These are phyloP conservation scores for Petromus typicus DNA, from an alignment of 2,113 vertebrate species.

Conservation along the genomic window DNA sequence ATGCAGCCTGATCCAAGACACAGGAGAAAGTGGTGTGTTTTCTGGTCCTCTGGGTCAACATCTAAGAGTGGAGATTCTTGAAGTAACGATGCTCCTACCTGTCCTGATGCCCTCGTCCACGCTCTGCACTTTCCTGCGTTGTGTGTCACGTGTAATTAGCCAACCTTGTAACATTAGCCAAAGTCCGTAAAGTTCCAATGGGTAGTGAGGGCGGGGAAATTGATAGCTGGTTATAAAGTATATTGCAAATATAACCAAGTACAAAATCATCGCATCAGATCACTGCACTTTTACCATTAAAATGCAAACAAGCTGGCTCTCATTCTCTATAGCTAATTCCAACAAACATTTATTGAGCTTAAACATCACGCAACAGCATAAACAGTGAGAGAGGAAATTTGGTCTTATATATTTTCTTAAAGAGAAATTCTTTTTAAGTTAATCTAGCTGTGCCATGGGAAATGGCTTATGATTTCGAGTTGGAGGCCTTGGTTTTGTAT, in stretches of 20 bases:
- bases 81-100: fast-evolving
- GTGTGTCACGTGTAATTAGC: fast-evolving
- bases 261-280: background rate
- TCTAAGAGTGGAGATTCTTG: fast-evolving
- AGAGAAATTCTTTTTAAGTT: background rate
- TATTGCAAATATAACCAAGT: too few relatives aligned
- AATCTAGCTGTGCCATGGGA: fast-evolving
- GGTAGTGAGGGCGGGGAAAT: background rate
- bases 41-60: fast-evolving
- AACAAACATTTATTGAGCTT: background rate
- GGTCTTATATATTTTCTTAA: background rate
- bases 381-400: background rate
- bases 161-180: fast-evolving
- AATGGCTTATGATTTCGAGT: background rate
- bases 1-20: too few relatives aligned
- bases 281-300: background rate
- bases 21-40: fast-evolving
- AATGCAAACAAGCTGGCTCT: background rate
- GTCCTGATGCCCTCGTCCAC: background rate
- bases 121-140: fast-evolving
- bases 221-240: background rate
- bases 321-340: background rate
- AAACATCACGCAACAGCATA: background rate
- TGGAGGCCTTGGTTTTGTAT: background rate
- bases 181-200: background rate